phyloP scores from a whole-genome alignment of 2,113 vertebrate genomes.

The Irena cyanogastra region DNA sequence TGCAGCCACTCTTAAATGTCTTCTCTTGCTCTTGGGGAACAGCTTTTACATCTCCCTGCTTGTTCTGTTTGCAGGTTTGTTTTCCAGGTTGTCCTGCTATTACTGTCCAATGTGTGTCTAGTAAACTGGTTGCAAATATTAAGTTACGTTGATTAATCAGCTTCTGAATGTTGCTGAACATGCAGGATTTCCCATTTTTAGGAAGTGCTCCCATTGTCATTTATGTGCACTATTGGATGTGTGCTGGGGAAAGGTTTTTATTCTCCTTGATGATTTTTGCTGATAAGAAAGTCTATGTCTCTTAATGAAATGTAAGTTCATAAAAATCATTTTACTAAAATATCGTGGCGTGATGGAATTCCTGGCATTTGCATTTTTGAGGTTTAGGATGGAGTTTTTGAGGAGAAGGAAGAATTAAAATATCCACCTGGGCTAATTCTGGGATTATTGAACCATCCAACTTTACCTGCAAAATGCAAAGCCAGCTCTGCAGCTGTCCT shows the following conservation, averaged over 20 bases:
- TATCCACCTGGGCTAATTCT: not conserved
- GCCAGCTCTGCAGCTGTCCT: slow-evolving; percentile 5
- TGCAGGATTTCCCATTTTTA: not conserved
- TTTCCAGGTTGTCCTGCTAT: not conserved
- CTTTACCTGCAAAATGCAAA: not conserved
- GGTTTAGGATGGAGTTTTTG: not conserved
- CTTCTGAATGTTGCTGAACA: not conserved
- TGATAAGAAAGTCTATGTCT: not conserved
- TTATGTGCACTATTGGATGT: not conserved
- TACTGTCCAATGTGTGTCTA: not conserved
- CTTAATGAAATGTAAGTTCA: not conserved
- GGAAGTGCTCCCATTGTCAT: not conserved
- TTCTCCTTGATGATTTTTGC: not conserved
- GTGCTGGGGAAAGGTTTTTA: not conserved
- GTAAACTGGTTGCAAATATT: not conserved
- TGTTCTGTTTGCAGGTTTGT: not conserved
- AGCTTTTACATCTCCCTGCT: not conserved
- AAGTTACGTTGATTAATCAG: not conserved
- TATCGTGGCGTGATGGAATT: not conserved
- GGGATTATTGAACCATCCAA: not conserved
- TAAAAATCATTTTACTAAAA: not conserved
- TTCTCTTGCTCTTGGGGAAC: not conserved
- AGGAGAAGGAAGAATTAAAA: not conserved
- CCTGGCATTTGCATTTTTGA: not conserved
- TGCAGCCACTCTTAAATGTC: not conserved